Evolutionary conservation across 2,888 invertebrate species (phyloP).

Genomic region (Dastarcus helophoroides): DNA sequence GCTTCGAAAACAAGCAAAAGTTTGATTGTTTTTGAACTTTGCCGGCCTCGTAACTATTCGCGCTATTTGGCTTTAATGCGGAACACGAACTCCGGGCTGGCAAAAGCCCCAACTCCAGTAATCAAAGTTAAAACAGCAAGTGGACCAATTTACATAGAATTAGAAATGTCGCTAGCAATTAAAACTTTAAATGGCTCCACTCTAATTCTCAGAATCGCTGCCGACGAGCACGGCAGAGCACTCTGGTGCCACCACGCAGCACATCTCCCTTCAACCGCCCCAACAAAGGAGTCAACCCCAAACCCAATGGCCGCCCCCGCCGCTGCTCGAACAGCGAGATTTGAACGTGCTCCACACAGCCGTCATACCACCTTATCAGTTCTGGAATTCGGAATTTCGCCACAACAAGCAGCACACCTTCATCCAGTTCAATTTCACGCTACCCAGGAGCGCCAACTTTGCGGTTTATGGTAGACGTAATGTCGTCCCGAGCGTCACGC

Average conservation of each 20-base stretch:
- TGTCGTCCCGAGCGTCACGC: conserved; percentile 91
- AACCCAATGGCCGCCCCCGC: conserved; percentile 52
- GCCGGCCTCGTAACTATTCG: no score
- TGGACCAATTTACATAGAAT: no score
- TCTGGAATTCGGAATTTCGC: conserved; percentile 87
- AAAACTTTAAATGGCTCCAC: conserved; percentile 4
- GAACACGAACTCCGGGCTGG: no score
- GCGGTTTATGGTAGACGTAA: conserved; percentile 92
- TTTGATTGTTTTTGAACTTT: no score
- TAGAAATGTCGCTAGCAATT: conserved; percentile 1
- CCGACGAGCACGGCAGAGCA: conserved; percentile 61
- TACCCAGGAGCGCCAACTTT: conserved; percentile 88
- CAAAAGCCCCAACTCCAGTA: no score
- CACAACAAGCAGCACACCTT: conserved; percentile 86
- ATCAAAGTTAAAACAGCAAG: no score
- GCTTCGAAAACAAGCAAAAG: no score
- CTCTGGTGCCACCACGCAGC: conserved; percentile 44
- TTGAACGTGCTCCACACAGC: conserved; percentile 76
- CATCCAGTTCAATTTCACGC: conserved; percentile 65
- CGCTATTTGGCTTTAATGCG: no score
- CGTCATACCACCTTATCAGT: conserved; percentile 80
- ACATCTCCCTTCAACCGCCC: conserved; percentile 52
- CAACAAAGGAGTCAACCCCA: conserved; percentile 64
- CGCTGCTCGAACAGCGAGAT: conserved; percentile 68
- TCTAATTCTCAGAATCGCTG: conserved; percentile 51